A percentile compares a stretch with the other conserved stretches of the same genome.
These are phyloP conservation scores for Anabacerthia variegaticeps DNA, from an alignment of 2,797 vertebrate species.

Conservation along the genomic window DNA sequence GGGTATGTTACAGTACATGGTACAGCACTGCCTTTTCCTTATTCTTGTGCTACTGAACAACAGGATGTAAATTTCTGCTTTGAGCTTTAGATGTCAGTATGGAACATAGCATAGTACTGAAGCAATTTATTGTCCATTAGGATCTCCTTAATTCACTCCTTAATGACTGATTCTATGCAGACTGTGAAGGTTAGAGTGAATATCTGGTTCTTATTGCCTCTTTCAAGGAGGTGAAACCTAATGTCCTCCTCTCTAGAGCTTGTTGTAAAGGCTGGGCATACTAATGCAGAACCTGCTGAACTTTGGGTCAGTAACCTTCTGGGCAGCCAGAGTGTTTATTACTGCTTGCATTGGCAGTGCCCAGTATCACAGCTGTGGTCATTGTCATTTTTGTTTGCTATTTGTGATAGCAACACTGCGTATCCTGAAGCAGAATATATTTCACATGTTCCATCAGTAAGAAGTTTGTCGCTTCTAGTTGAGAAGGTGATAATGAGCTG, in stretches of 20 bases:
- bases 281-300: neutral
- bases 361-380: neutral
- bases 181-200: neutral
- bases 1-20: neutral
- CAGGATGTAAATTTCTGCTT: neutral
- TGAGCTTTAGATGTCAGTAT: neutral
- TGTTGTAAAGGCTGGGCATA: neutral
- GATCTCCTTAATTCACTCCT: neutral
- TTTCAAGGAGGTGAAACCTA: neutral
- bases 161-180: neutral
- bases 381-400: neutral
- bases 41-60: neutral
- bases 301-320: neutral
- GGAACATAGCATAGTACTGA: neutral
- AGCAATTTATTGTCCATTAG: neutral
- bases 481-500: neutral
- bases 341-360: neutral
- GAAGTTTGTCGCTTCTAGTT: neutral
- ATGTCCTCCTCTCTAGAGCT: neutral
- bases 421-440: neutral
- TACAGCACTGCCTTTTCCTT: neutral
- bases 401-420: neutral
- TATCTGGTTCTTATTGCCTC: neutral
- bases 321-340: neutral
- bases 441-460: neutral